phyloP scores from a whole-genome alignment of 2,797 vertebrate genomes.

The Sarcophilus harrisii region DNA sequence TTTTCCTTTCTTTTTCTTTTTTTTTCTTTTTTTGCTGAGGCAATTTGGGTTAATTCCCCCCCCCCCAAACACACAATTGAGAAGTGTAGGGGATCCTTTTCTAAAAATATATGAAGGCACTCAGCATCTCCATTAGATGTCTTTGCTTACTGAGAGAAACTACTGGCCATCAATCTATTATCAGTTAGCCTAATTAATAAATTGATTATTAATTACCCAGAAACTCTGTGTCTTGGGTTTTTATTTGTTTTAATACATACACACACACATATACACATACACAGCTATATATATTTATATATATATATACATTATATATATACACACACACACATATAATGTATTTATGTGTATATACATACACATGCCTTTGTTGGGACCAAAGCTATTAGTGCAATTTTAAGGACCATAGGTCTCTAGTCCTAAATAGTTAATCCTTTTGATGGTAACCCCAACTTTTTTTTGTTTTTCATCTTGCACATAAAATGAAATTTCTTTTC shows the following conservation, averaged over 20 bases:
- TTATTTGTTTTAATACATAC: background rate
- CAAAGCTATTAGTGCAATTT: constrained; percentile 60
- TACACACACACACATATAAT: background rate
- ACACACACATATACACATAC: background rate
- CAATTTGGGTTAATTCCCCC: too few relatives aligned
- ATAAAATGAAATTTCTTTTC: constrained; percentile 26
- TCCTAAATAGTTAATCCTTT: constrained; percentile 43
- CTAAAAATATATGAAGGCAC: background rate
- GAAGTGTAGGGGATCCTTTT: background rate
- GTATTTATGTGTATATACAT: background rate
- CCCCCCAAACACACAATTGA: too few relatives aligned
- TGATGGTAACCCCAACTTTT: background rate
- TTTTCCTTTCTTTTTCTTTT: background rate
- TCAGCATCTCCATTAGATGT: background rate
- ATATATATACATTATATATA: too few relatives aligned
- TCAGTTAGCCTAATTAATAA: background rate
- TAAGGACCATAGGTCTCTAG: constrained; percentile 51
- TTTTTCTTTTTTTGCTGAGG: too few relatives aligned
- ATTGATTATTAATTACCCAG: background rate
- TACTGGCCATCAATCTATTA: background rate
- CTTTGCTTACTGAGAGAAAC: background rate
- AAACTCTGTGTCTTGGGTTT: background rate
- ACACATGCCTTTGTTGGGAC: constrained; percentile 46
- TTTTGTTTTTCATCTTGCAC: constrained; percentile 24
- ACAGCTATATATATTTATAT: rapidly evolving